These are phyloP conservation scores for Diachrysia chrysitis DNA, from an alignment of 2,888 invertebrate genomes.

Conservation along the genomic window DNA sequence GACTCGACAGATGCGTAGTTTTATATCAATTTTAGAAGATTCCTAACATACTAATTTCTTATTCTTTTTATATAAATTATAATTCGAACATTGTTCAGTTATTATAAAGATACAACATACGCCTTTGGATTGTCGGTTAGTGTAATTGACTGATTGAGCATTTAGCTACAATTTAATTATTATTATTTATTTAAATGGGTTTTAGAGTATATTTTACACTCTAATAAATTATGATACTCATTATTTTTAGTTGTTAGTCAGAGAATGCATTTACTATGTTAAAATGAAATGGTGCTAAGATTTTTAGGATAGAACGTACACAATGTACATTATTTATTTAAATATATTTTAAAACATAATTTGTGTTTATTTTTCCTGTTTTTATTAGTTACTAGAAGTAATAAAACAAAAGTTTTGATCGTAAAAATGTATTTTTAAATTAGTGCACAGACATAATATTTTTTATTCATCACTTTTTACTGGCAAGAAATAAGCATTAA, in stretches of 20 bases:
- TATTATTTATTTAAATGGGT: constrained; percentile 18
- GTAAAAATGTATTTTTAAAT: constrained; percentile 7
- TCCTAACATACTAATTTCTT: background rate
- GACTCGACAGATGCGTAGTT: constrained; percentile 55
- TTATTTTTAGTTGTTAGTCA: constrained; percentile 76
- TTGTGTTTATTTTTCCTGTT: background rate
- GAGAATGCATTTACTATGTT: constrained; percentile 84
- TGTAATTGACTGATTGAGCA: constrained; percentile 54
- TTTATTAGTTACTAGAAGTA: background rate
- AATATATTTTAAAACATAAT: constrained; percentile 25
- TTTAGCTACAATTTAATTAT: constrained; percentile 35
- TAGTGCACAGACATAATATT: constrained; percentile 1
- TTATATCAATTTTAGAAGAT: background rate
- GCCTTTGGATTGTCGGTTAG: constrained; percentile 60
- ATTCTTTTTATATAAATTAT: background rate
- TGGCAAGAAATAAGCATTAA: constrained; percentile 1
- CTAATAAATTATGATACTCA: constrained; percentile 78
- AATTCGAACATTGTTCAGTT: background rate
- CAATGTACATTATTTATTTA: constrained; percentile 53
- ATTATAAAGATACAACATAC: constrained; percentile 19
- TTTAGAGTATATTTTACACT: constrained; percentile 46
- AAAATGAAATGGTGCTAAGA: constrained; percentile 78
- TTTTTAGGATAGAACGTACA: constrained; percentile 33
- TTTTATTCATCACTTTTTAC: background rate
- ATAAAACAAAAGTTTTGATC: background rate